Percentiles rank a stretch among this genome's conserved stretches.
These are phyloP conservation scores for Embidobia sp. DNA, from an alignment of 2,888 invertebrate species.

Conservation along the genomic window DNA sequence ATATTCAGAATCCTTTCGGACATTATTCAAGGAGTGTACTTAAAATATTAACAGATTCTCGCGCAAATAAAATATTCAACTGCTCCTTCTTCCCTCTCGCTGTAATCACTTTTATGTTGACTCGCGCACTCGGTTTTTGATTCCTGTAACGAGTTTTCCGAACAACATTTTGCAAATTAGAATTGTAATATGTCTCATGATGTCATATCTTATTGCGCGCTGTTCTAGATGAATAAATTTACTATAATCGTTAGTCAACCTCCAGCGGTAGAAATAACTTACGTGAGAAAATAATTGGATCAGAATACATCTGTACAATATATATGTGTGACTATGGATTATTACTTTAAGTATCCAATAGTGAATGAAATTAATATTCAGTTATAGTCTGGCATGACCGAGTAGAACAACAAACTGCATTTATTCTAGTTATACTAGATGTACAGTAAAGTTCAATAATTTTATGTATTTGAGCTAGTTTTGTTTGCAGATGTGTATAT, in stretches of 20 bases:
- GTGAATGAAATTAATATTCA: not conserved
- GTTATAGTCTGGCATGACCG: constrained; percentile 1
- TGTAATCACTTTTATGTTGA: no score
- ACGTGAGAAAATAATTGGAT: constrained; percentile 37
- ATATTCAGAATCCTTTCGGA: not conserved
- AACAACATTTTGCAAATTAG: no score
- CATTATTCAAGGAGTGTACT: no score
- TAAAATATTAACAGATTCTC: no score
- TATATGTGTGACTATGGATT: not conserved
- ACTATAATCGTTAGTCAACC: constrained; percentile 12
- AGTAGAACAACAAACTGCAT: constrained; percentile 22
- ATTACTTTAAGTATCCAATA: not conserved
- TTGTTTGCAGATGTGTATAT: no score
- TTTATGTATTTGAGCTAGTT: no score
- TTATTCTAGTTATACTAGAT: constrained; percentile 20
- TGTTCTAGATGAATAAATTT: constrained; percentile 30
- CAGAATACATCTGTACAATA: constrained; percentile 3
- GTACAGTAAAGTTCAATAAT: constrained; percentile 15
- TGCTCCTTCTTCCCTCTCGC: no score
- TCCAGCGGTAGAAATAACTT: constrained; percentile 9
- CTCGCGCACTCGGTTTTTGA: no score
- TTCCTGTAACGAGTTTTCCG: no score
- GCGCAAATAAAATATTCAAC: no score
- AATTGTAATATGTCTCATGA: constrained; percentile 9
- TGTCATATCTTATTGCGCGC: constrained; percentile 1